Base-by-base conservation (phyloP, 2,113 vertebrate genomes). In the Seriola rivoliana region DNA sequence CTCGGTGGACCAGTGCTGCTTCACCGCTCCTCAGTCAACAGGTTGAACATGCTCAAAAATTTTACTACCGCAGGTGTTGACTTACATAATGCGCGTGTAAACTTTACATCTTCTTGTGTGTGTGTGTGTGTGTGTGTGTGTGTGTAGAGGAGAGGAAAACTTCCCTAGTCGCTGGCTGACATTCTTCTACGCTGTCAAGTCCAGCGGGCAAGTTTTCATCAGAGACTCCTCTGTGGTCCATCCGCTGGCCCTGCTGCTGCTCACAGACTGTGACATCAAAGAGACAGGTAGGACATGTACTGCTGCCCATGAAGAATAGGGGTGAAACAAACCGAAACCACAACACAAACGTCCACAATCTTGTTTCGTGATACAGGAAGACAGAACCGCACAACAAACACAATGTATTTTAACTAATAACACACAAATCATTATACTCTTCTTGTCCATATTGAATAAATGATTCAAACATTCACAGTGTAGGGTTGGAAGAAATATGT, bases 21-120 rank as follows among this genome's bases (percentile, higher is more conserved):
- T 72, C 98, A 99, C 89, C 98, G 98, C 78, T 97, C 97, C 0
- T 97, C 97, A 2, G 97, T 99, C 81, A 99, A 99, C 96, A 97
- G 97, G 97, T 97, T 74, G 94, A 79, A 2, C 13, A 0, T 5
- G 17, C 19, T 42, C 25, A 4, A 44, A 21, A 66, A 38, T 63
- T 69, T 12, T 13, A 0, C 38, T 4, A 4, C 40, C 55, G 6
- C n/a, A 48, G 19, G 0, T n/a, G 8, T n/a, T 19, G 1, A 40
- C 1, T 64, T 29, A 9, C 3, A 6, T 52, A 7, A 14, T 38
- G 3, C 46, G 0, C 9, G 16, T 50, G 1, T 55, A 1, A 77
- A 70, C 6, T 10, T 11, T 9, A 21, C 29, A 12, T 34, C 32
- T 19, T 32, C 1, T 4, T 40, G 55, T 44, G 13, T 55, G 0